A percentile compares a stretch with the other conserved stretches of the same genome.
Evolutionary conservation across 2,113 vertebrate genomes (phyloP).

Genomic region (Orycteropus afer): DNA sequence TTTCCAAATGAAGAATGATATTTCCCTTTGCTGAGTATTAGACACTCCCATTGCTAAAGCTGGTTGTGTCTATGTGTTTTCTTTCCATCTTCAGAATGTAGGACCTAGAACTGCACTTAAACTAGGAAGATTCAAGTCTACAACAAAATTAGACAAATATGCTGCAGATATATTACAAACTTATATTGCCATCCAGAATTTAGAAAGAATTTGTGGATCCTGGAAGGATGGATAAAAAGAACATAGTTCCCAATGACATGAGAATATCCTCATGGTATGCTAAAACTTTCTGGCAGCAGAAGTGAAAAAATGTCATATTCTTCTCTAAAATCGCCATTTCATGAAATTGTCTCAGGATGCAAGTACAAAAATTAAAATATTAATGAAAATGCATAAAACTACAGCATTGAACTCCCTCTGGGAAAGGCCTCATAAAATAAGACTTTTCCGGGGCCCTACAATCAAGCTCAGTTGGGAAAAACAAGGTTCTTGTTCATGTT

Average conservation of each 20-base stretch:
- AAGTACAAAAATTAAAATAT: constrained; percentile 59
- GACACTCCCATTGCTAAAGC: neutral
- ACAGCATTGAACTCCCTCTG: neutral
- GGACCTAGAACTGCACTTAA: neutral
- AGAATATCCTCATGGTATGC: neutral
- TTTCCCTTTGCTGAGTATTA: neutral
- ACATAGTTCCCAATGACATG: too few species aligned
- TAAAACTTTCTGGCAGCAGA: neutral
- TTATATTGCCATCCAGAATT: neutral
- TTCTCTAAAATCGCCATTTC: neutral
- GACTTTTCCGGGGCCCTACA: neutral
- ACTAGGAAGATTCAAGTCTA: neutral
- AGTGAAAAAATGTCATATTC: constrained; percentile 45
- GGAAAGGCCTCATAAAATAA: neutral
- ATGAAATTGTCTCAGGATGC: neutral
- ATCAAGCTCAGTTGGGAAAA: neutral
- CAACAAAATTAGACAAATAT: neutral
- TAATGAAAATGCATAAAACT: constrained; percentile 53
- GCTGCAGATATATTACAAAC: neutral
- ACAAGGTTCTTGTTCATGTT: neutral
- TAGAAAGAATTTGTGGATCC: neutral
- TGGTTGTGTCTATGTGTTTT: neutral
- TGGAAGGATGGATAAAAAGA: neutral
- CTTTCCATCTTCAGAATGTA: neutral
- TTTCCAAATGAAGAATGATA: neutral